Percentiles rank a stretch among this genome's conserved stretches.
These are phyloP conservation scores for Arnoldichthys spilopterus DNA, from an alignment of 2,797 vertebrate genomes.

Conservation along the genomic window DNA sequence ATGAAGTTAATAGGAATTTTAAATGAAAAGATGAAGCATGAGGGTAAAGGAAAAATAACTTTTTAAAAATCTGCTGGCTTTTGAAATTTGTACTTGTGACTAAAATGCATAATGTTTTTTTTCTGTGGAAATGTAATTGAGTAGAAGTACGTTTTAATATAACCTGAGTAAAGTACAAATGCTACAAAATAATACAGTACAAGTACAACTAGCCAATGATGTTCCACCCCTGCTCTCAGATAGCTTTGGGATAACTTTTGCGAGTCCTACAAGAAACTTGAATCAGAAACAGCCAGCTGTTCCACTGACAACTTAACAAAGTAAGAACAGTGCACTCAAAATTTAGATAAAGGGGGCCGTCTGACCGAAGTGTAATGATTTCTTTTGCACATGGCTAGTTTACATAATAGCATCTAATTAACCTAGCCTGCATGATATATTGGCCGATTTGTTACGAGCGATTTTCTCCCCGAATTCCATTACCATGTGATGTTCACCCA, in stretches of 20 bases:
- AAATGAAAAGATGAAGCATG: too few species aligned
- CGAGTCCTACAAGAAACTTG: constrained; percentile 36
- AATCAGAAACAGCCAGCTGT: constrained; percentile 43
- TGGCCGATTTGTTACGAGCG: constrained; percentile 64
- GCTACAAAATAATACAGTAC: too few species aligned
- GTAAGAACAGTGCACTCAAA: constrained; percentile 55
- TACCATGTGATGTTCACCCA: constrained; percentile 63
- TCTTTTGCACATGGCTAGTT: constrained; percentile 68
- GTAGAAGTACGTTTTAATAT: too few species aligned
- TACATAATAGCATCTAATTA: constrained; percentile 73
- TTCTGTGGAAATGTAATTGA: too few species aligned
- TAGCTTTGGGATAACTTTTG: constrained; percentile 43
- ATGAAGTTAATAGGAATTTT: background rate
- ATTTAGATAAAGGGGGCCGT: constrained; percentile 61
- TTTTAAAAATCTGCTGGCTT: too few species aligned
- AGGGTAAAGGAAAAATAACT: too few species aligned
- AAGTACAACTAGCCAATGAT: too few species aligned
- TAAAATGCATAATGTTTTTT: too few species aligned
- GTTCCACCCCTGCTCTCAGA: background rate
- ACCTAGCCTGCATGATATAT: constrained; percentile 65
- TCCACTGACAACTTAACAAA: constrained; percentile 58
- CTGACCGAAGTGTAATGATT: constrained; percentile 61
- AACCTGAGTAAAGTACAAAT: too few species aligned
- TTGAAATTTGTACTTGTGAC: too few species aligned
- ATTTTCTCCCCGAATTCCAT: constrained; percentile 64